Conservation (phyloP, 1,140 invertebrate species). For the Popillia japonica region DNA sequence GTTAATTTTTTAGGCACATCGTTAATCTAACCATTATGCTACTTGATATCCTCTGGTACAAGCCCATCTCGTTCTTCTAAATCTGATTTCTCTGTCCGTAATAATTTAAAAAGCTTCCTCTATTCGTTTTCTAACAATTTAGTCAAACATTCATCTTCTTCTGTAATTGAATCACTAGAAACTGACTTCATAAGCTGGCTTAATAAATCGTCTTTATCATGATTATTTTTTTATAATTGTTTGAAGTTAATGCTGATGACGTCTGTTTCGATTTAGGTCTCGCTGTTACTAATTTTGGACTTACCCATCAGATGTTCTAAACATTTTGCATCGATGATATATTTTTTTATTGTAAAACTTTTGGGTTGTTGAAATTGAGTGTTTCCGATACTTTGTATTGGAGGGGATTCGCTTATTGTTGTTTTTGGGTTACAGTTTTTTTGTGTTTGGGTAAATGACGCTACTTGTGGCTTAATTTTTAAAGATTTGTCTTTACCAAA, state of each 20-base stretch:
- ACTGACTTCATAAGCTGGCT: neutral
- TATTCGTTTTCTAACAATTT: slow-evolving; percentile 15
- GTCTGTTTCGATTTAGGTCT: neutral
- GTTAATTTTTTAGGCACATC: neutral
- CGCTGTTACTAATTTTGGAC: neutral
- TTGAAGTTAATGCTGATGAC: neutral
- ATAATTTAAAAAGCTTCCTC: neutral
- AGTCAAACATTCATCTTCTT: slow-evolving; percentile 26
- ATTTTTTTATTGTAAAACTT: neutral
- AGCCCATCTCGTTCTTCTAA: neutral
- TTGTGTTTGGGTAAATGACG: neutral
- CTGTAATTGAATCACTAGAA: neutral
- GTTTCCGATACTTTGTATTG: neutral
- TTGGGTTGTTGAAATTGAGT: no score
- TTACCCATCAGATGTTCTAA: neutral
- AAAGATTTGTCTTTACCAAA: neutral
- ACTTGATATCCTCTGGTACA: neutral
- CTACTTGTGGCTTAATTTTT: neutral
- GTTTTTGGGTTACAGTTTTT: neutral
- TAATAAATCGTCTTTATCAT: neutral
- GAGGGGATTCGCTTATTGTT: neutral
- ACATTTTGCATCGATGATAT: neutral
- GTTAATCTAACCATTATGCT: slow-evolving; percentile 6
- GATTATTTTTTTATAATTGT: neutral
- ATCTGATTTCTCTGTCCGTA: neutral